Evolutionary conservation across 1,140 invertebrate genomes (phyloP).

Genomic region (Laupala kohalensis): DNA sequence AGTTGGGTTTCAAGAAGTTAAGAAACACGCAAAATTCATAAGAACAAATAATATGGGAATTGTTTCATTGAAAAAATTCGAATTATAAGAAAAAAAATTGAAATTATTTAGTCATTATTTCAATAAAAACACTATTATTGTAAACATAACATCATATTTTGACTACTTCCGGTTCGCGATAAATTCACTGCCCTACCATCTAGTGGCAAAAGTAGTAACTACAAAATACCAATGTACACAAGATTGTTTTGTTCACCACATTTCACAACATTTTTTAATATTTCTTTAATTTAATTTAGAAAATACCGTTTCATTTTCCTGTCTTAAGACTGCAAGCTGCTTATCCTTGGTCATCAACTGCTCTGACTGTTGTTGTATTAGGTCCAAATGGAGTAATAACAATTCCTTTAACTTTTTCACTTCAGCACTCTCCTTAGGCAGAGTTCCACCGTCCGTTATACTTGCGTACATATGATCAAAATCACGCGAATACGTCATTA

Average conservation of each 20-base stretch:
- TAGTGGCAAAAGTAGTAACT: neutral
- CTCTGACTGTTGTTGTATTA: slow-evolving; percentile 60
- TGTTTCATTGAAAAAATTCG: too few species aligned
- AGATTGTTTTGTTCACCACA: neutral
- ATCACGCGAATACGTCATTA: slow-evolving; percentile 27
- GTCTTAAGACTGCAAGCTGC: slow-evolving; percentile 39
- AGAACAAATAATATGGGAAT: too few species aligned
- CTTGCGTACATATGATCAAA: slow-evolving; percentile 42
- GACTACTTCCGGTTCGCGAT: neutral
- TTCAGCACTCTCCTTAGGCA: slow-evolving; percentile 37
- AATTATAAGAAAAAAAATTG: neutral
- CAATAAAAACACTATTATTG: neutral
- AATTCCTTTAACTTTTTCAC: slow-evolving; percentile 49
- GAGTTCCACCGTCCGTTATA: slow-evolving; percentile 31
- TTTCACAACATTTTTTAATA: neutral
- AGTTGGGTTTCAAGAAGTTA: too few species aligned
- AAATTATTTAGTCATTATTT: neutral
- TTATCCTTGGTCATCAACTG: slow-evolving; percentile 53
- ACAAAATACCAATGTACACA: neutral
- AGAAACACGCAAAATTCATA: too few species aligned
- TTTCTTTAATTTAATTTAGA: neutral
- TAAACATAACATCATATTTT: neutral
- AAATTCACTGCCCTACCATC: neutral
- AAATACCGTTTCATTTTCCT: slow-evolving; percentile 50
- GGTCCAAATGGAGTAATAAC: slow-evolving; percentile 51